Evolutionary conservation across 2,888 invertebrate species (phyloP), one percentile per base, ranked within the genome.

Genomic region (Protonemura montana): DNA sequence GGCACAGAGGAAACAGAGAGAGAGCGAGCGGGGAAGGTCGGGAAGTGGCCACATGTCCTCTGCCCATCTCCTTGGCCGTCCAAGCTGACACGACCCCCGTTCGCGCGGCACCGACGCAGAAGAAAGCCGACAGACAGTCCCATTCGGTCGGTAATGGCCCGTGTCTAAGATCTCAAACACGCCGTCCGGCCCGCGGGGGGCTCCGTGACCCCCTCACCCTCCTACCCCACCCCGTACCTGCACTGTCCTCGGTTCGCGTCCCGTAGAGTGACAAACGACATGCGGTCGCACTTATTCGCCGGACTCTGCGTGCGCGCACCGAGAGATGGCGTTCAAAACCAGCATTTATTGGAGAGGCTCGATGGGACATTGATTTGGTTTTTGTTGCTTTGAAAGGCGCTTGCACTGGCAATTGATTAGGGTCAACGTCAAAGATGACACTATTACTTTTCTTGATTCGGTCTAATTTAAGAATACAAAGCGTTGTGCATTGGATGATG

Each of bases 181-280:
- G 35, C 86, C 86, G 86, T 7, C 81, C 6, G 59, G 13, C 21
- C 42, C n/a, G n/a, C n/a, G 42, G 30, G 25, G 26, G 29, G 76
- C 27, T 86, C 42, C 82, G 82, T 82, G 82, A 80, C 82, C 76
- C 85, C 84, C 27, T 2, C 78, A 78, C 26, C 78, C 25, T n/a
- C 28, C 28, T 78, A 26, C 27, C 27, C 1, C 21, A 7, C 28
- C 27, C 29, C 81, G 29, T 30, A n/a, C 29, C 59, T 59, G 59
- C 35, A 30, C 29, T 21, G 41, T 42, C 27, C 85, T 26, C 27
- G 85, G 28, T 28, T 21, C n/a, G 76, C 77, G 78, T 59, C 85
- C 86, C 81, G 86, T 81, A 78, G 86, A 80, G 86, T 86, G 86
- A 86, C 86, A 86, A 86, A 86, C 86, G 86, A 78, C 83, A 41